Conservation (phyloP, 1,140 invertebrate genomes). For the Linepithema humile region DNA sequence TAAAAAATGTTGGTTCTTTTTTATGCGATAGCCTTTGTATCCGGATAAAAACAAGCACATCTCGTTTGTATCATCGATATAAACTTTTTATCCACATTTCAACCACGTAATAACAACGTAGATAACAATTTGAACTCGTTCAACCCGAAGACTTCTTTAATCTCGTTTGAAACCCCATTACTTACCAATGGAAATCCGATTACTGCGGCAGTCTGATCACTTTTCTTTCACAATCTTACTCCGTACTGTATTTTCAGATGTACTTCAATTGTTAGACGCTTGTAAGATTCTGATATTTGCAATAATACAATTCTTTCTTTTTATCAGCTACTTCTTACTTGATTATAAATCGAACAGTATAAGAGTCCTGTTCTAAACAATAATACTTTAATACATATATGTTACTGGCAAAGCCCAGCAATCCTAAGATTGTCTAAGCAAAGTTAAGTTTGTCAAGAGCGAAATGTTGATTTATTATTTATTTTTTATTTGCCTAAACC, state of each 20-base stretch:
- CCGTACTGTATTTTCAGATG: neutral
- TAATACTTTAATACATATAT: neutral
- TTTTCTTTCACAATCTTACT: slow-evolving; percentile 37
- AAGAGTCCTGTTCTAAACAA: neutral
- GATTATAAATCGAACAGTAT: neutral
- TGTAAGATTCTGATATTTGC: neutral
- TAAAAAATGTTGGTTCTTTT: neutral
- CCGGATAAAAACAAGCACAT: neutral
- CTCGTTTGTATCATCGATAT: neutral
- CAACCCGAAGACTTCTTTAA: slow-evolving; percentile 20
- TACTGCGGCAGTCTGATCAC: neutral
- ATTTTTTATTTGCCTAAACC: too few species aligned
- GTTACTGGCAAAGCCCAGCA: too few species aligned
- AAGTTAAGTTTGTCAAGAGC: too few species aligned
- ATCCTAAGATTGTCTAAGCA: too few species aligned
- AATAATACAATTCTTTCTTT: neutral
- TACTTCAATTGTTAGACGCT: neutral
- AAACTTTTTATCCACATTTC: neutral
- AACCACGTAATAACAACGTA: neutral
- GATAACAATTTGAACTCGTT: slow-evolving; percentile 29
- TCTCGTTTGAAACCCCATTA: slow-evolving; percentile 30
- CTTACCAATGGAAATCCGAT: slow-evolving; percentile 39
- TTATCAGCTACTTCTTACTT: neutral
- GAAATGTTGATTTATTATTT: too few species aligned
- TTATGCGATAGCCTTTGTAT: neutral